phyloP scores from a whole-genome alignment of 2,797 vertebrate genomes.

The Dallia pectoralis region DNA sequence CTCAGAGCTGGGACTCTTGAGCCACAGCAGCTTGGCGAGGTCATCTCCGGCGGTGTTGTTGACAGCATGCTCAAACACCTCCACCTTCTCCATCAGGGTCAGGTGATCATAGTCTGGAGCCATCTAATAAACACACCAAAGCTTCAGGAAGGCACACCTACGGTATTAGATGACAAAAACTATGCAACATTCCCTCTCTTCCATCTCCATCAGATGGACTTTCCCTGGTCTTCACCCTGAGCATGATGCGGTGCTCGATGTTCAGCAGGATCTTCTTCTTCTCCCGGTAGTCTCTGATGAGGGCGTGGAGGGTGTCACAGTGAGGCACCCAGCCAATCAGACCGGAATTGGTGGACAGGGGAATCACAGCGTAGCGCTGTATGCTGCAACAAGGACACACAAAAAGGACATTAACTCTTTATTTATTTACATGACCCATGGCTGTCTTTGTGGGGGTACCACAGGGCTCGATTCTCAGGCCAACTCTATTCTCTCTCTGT shows the following conservation, averaged over 20 bases:
- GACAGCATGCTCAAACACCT: constrained; percentile 97
- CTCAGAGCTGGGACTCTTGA: constrained; percentile 98
- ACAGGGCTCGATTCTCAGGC: no score
- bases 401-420: neutral
- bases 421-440: no score
- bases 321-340: constrained; percentile 99
- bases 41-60: constrained; percentile 98
- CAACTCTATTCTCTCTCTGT: no score
- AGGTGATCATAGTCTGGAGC: constrained; percentile 98
- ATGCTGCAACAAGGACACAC: constrained; percentile 74
- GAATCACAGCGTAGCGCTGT: constrained; percentile 96
- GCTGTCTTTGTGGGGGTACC: no score
- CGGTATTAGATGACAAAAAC: neutral
- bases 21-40: constrained; percentile 94
- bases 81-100: constrained; percentile 99
- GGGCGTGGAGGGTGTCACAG: constrained; percentile 95
- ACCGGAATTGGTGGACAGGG: constrained; percentile 96
- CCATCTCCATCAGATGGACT: no score
- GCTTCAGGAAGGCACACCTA: neutral
- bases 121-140: constrained; percentile 78
- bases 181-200: neutral
- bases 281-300: constrained; percentile 97
- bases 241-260: constrained; percentile 98
- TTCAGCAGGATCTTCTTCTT: constrained; percentile 99
- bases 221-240: constrained; percentile 77